Base-by-base conservation (phyloP, 2,797 vertebrate species). In the Melanotaenia trifasciata region DNA sequence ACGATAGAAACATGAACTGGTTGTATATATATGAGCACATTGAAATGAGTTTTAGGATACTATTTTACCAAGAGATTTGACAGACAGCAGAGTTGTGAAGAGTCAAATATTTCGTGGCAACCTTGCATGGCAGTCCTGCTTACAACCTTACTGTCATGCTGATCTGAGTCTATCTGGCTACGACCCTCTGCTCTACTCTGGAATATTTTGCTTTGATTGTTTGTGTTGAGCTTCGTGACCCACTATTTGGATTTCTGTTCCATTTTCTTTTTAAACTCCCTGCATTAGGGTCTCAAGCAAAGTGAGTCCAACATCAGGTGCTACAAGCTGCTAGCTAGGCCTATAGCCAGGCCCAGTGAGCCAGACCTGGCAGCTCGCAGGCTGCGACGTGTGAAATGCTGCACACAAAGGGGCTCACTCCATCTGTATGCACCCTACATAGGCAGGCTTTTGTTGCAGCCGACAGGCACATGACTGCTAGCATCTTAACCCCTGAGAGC, bases 381-480 rank as follows among this genome's bases (percentile, higher is more conserved):
- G 76, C 90, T 91, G 89, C 87, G 82, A 92, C 87, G 91, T 94
- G 95, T 95, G 92, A 94, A 94, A 93, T 87, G 60, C 80, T 87
- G 90, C 86, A 92, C 93, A 94, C 94, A 94, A 94, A 92, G 89
- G 90, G 95, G 92, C 93, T 93, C 89, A 89, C 95, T 94, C 91
- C 91, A 94, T 94, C 94, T 93, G 87, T 91, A 95, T 95, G 93
- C 93, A 78, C 86, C 83, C 93, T 85, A 93, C 93, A 95, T 95
- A 95, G 95, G 94, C 92, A 88, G 86, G 91, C 94, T 96, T 96
- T 96, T 96, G 95, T 96, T 94, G 82, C 80, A 85, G 90, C 84
- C 85, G 83, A 81, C 88, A 91, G 43, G 84, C 95, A 93, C 93
- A 95, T 95, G 94, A 93, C 93, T 93, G 92, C 85, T 94, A 90